Base-by-base conservation (phyloP, 1,140 invertebrate species). In the Zaprionus tsacasi region DNA sequence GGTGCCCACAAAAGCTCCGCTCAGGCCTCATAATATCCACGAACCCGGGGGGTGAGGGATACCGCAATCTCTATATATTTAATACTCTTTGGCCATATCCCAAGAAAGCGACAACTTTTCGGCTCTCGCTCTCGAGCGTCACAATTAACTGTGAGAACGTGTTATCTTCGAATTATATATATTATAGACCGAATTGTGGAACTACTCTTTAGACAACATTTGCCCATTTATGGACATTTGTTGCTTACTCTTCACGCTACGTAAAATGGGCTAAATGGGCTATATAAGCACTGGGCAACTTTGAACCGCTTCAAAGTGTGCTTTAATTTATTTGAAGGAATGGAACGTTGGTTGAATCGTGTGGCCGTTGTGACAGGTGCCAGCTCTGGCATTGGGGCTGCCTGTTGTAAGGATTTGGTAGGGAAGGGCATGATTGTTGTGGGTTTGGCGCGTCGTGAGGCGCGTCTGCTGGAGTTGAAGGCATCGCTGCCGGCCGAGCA, bases 391-490 rank as follows among this genome's bases (percentile, higher is more conserved):
- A 58, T 58, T 60, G 58, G 43, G 7, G 40, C 27, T 12, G 58
- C 58, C 3, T 48, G 43, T 10, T 60, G 43, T 45, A 85, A 83
- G 67, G 73, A 68, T 17, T 79, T 95, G 15, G 93, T 93, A 1
- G 74, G 93, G 33, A 66, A 92, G 66, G 94, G 94, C n/a, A 89
- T 95, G 82, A 92, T 93, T 58, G 96, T 96, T 7, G 94, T 96
- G 0, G 96, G 95, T 2, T 93, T 96, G 30, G 95, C 95, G 0
- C 93, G 96, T 61, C 67, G 93, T 3, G 92, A 95, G 6, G 91
- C 92, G 43, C 92, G 96, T 43, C 64, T 75, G 50, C 56, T 70
- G 7, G 93, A 94, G 57, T 67, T 79, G 72, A 91, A 56, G 80
- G 7, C 21, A 79, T 86, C 30, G 65, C 65, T 58, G 33, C 66